Conservation (phyloP, 1,140 invertebrate species). For the Charaxes varanes region DNA sequence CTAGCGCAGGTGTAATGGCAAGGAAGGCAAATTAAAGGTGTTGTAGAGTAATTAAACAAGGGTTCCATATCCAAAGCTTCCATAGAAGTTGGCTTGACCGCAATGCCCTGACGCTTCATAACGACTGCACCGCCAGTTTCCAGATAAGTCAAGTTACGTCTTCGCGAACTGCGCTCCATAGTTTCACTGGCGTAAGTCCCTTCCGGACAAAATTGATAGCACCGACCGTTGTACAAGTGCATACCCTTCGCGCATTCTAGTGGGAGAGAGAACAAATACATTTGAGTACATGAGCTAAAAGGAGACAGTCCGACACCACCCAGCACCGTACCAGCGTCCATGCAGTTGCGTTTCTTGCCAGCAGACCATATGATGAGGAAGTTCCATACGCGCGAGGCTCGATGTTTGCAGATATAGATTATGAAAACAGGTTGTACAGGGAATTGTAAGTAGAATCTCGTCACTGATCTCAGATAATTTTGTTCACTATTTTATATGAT, state of each 20-base stretch:
- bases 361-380: conserved; percentile 49
- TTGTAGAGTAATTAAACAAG: conserved; percentile 25
- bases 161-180: conserved; percentile 48
- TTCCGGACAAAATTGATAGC: conserved; percentile 53
- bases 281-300: conserved; percentile 46
- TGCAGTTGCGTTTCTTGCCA: conserved; percentile 54
- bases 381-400: conserved; percentile 41
- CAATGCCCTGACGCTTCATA: conserved; percentile 36
- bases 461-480: conserved; percentile 72
- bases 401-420: conserved; percentile 39
- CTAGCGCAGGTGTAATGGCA: conserved; percentile 64
- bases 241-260: conserved; percentile 70
- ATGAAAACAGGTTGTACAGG: conserved; percentile 41
- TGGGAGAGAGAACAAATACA: conserved; percentile 59
- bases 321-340: conserved; percentile 62
- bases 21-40: conserved; percentile 47
- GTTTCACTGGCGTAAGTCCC: conserved; percentile 60
- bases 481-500: conserved; percentile 28
- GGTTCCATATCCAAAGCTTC: conserved; percentile 61
- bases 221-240: conserved; percentile 67
- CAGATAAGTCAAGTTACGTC: conserved; percentile 52
- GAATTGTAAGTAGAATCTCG: conserved; percentile 60
- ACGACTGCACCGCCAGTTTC: conserved; percentile 26
- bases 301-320: conserved; percentile 55
- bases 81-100: conserved; percentile 24